These are phyloP conservation scores for Drosophila fungiperda DNA, from an alignment of 2,888 invertebrate genomes.

Conservation along the genomic window DNA sequence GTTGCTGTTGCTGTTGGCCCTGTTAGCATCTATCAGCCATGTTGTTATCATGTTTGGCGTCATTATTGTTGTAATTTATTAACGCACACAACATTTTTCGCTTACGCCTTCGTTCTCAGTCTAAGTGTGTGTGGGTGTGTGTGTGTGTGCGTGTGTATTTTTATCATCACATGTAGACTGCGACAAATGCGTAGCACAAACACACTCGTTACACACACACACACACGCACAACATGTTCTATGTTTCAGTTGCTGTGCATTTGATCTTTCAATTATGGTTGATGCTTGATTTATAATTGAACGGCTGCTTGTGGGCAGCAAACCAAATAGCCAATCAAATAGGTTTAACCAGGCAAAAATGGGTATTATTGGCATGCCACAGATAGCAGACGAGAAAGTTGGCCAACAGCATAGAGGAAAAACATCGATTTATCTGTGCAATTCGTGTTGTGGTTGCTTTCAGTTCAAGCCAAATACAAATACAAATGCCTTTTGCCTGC, in stretches of 20 bases:
- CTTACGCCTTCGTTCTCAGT: constrained; percentile 57
- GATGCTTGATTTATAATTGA: constrained; percentile 77
- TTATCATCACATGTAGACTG: constrained; percentile 63
- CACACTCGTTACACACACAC: constrained; percentile 8
- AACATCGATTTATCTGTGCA: not conserved
- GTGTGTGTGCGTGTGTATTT: constrained; percentile 35
- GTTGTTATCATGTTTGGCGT: constrained; percentile 80
- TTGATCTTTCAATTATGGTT: constrained; percentile 78
- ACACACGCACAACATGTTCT: constrained; percentile 6
- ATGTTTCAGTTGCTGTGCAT: constrained; percentile 47
- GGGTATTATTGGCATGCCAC: constrained; percentile 13
- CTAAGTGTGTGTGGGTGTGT: constrained; percentile 5
- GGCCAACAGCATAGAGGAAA: not conserved
- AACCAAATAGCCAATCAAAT: constrained; percentile 32
- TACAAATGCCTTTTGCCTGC: not conserved
- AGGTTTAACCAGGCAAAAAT: constrained; percentile 10
- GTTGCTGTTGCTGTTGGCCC: constrained; percentile 3
- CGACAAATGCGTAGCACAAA: constrained; percentile 64
- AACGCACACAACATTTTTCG: constrained; percentile 76
- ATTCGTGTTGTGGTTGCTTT: constrained; percentile 1
- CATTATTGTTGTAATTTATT: constrained; percentile 81
- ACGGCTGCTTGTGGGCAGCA: constrained; percentile 51
- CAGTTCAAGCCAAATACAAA: not conserved
- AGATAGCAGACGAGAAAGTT: constrained; percentile 26
- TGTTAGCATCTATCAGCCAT: constrained; percentile 48